These are phyloP conservation scores for Aldabrachelys gigantea DNA, from an alignment of 2,113 vertebrate genomes.

Conservation along the genomic window DNA sequence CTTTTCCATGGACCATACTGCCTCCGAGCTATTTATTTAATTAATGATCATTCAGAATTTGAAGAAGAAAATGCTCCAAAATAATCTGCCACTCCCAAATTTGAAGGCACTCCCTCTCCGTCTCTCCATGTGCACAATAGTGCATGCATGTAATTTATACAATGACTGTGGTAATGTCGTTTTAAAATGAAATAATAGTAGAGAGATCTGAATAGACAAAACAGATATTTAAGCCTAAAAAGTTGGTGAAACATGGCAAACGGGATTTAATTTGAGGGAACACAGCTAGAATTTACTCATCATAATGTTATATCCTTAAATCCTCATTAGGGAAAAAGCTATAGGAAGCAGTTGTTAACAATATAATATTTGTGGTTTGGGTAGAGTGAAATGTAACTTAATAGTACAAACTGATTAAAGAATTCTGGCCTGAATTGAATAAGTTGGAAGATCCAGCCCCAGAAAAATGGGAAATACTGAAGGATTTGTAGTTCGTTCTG, in stretches of 20 bases:
- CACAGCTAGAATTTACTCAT: background rate
- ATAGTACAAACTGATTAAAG: background rate
- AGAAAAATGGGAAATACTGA: background rate
- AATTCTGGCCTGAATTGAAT: rapidly evolving
- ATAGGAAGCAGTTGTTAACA: background rate
- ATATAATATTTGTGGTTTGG: background rate
- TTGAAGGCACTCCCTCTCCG: background rate
- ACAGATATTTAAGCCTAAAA: background rate
- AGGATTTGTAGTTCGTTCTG: background rate
- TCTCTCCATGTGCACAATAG: background rate
- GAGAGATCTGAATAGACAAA: background rate
- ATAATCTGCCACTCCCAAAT: background rate
- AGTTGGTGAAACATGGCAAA: background rate
- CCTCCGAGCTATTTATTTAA: background rate
- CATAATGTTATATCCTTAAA: background rate
- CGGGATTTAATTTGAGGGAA: background rate
- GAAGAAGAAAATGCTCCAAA: background rate
- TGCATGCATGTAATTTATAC: background rate
- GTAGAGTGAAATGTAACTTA: background rate
- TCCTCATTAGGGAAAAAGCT: background rate
- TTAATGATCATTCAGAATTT: background rate
- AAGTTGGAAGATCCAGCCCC: background rate
- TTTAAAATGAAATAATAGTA: background rate
- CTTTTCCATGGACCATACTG: background rate
- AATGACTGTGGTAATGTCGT: background rate